phyloP scores from a whole-genome alignment of 2,113 vertebrate species.

The Gadus macrocephalus region DNA sequence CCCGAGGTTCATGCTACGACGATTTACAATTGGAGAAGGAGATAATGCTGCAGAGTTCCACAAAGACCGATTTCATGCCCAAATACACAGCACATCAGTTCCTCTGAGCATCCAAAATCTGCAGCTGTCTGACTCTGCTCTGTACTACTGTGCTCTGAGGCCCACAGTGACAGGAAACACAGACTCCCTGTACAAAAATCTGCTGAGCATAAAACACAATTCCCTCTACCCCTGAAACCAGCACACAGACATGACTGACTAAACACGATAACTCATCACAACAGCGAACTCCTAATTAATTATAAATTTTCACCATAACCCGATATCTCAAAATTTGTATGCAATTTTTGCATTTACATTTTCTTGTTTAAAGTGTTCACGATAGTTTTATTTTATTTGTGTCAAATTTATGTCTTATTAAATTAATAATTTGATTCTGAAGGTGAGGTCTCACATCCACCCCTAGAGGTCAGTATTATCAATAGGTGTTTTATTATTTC shows the following conservation, averaged over 20 bases:
- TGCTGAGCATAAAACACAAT: slow-evolving; percentile 30
- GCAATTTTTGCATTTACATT: too few relatives aligned
- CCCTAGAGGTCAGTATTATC: too few relatives aligned
- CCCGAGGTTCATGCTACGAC: slow-evolving; percentile 15
- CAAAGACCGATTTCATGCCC: neutral
- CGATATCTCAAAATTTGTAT: too few relatives aligned
- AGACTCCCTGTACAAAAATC: slow-evolving; percentile 15
- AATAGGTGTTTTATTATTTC: too few relatives aligned
- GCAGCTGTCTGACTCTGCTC: slow-evolving; percentile 18
- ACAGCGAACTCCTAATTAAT: too few relatives aligned
- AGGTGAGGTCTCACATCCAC: too few relatives aligned
- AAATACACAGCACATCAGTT: neutral
- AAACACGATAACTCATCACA: too few relatives aligned
- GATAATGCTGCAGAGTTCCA: neutral
- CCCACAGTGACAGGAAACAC: slow-evolving; percentile 28
- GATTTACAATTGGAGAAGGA: neutral
- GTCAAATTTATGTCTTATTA: too few relatives aligned
- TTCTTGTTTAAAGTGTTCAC: too few relatives aligned
- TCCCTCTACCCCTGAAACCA: slow-evolving; percentile 1
- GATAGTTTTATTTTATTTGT: too few relatives aligned
- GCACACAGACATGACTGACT: neutral
- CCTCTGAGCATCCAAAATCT: neutral
- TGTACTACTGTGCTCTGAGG: slow-evolving; percentile 29
- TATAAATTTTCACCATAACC: neutral
- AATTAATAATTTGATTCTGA: too few relatives aligned